phyloP scores from a whole-genome alignment of 2,888 invertebrate genomes.

The Pediacus dermestoides region DNA sequence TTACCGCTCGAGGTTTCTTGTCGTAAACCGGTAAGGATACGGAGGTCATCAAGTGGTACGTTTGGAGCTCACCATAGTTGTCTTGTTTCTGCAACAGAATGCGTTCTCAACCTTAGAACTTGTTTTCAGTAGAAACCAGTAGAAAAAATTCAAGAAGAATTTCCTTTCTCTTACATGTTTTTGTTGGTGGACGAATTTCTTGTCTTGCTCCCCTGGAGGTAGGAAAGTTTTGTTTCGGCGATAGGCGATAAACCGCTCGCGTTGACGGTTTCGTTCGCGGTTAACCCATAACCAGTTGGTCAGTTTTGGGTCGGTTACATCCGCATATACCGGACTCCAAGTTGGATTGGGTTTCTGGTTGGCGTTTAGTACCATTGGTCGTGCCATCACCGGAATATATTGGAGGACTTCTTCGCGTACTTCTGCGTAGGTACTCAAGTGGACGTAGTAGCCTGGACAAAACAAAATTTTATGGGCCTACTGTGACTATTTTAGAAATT shows the following conservation, averaged over 20 bases:
- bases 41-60: conserved; percentile 84
- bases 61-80: conserved; percentile 60
- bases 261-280: conserved; percentile 75
- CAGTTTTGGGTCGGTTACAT: conserved; percentile 85
- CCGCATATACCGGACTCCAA: conserved; percentile 96
- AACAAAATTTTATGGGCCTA: no score
- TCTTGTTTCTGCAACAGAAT: conserved; percentile 54
- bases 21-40: conserved; percentile 93
- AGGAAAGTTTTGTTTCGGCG: conserved; percentile 59
- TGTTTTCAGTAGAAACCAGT: not conserved
- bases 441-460: conserved; percentile 81
- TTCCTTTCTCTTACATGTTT: conserved; percentile 46
- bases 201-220: conserved; percentile 63
- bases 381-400: conserved; percentile 94
- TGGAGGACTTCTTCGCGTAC: conserved; percentile 93
- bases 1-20: conserved; percentile 78
- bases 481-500: no score
- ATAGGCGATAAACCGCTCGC: conserved; percentile 68
- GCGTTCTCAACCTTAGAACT: conserved; percentile 8
- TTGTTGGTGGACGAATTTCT: conserved; percentile 55
- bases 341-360: conserved; percentile 80
- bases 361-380: conserved; percentile 85
- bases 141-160: not conserved
- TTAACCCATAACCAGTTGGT: conserved; percentile 89
- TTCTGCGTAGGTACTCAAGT: conserved; percentile 94